phyloP scores from a whole-genome alignment of 2,888 invertebrate genomes.

The Dicyrtoma fusca region DNA sequence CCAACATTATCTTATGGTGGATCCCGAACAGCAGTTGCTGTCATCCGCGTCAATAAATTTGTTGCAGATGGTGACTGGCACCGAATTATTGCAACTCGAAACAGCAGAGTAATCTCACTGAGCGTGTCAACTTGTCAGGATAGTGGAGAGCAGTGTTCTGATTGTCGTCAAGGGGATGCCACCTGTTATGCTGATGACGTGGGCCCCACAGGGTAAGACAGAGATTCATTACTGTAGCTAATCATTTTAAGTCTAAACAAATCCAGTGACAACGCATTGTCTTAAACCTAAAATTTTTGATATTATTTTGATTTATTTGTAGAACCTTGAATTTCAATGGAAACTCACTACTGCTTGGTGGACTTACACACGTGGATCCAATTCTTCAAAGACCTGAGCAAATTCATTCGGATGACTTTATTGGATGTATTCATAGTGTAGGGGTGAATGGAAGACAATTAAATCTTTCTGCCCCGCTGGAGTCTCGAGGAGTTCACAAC shows the following conservation, averaged over 20 bases:
- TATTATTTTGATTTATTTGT: slow-evolving; percentile 50
- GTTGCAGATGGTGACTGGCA: slow-evolving; percentile 89
- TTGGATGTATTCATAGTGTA: slow-evolving; percentile 91
- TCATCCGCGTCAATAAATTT: slow-evolving; percentile 71
- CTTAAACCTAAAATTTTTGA: background rate
- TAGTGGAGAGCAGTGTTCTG: slow-evolving; percentile 82
- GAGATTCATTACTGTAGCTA: too few relatives aligned
- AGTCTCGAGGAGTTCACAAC: slow-evolving; percentile 72
- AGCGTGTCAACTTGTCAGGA: slow-evolving; percentile 81
- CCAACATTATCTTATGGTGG: slow-evolving; percentile 89
- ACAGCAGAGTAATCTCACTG: slow-evolving; percentile 83
- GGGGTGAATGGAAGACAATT: slow-evolving; percentile 82
- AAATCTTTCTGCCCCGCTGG: slow-evolving; percentile 77
- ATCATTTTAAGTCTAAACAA: slow-evolving; percentile 54
- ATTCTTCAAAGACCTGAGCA: slow-evolving; percentile 87
- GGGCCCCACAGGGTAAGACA: slow-evolving; percentile 86
- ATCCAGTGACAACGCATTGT: background rate
- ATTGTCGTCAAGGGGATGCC: slow-evolving; percentile 80
- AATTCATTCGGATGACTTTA: slow-evolving; percentile 87
- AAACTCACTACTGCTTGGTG: slow-evolving; percentile 82
- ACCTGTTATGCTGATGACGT: slow-evolving; percentile 83
- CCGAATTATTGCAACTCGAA: slow-evolving; percentile 86
- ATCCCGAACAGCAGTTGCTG: slow-evolving; percentile 82
- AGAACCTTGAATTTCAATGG: slow-evolving; percentile 91
- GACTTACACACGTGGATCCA: slow-evolving; percentile 80